Base-by-base conservation (phyloP, 2,113 vertebrate species). In the Cromileptes altivelis region DNA sequence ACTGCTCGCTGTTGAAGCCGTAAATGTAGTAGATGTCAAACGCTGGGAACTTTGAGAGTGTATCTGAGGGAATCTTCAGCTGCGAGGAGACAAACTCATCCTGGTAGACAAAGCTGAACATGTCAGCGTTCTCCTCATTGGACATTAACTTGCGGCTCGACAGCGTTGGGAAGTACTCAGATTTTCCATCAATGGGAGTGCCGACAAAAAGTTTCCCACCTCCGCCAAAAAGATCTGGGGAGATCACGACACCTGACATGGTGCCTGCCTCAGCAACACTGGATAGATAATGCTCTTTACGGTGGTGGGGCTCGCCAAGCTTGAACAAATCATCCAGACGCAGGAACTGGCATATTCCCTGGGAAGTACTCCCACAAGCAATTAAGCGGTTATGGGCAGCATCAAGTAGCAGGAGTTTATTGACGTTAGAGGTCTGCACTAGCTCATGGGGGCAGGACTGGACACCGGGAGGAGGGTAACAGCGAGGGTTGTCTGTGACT, bases 21-120 rank as follows among this genome's bases (percentile, higher is more conserved):
- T 99, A 98, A 83, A 99, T 96, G 57, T 99, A 99, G 92, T 98
- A 99, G 92, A 99, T 99, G 92, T 99, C 98, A 0, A 99, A 99
- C 3, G 97, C 97, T 0, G 98, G 98, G 75, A 99, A 98, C 93
- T 98, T 99, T 85, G 98, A 99, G 12, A 99, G 95, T 0, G 98
- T 99, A 93, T 99, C 98, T 0, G 98, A 99, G 0, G 98, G 98
- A 85, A 99, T 99, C 94, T 99, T 99, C 40, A 99, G 96, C 93
- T 99, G 98, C 0, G 98, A 99, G 0, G 98, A 99, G 19, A 99
- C 98, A 77, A 99, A 99, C 86, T 99, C 98, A 0, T 99, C 98
- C 95, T 99, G 98, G 92, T 99, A 99, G 85, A 99, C 98, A 6
- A 99, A 99, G 93, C 97, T 97, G 85, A 99, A 99, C 98, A 99